Evolutionary conservation across 2,797 vertebrate genomes (phyloP).

Genomic region (Tragopan temminckii): DNA sequence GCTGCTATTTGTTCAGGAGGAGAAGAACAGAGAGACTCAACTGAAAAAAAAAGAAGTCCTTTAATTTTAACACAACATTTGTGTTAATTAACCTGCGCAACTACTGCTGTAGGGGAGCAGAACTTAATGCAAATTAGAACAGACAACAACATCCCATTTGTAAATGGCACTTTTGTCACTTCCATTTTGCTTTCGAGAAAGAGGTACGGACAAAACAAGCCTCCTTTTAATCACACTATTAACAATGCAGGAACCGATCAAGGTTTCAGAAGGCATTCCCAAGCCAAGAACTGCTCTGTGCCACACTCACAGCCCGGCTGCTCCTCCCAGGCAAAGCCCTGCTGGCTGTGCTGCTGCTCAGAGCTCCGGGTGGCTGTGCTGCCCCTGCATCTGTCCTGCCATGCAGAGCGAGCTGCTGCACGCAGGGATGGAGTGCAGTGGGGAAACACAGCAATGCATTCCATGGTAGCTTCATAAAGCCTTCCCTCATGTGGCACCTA

Average conservation of each 20-base stretch:
- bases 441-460: accelerated
- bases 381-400: accelerated
- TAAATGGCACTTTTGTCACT: slow-evolving; percentile 31
- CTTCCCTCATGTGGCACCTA: accelerated
- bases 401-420: background rate
- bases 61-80: slow-evolving; percentile 29
- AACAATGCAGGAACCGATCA: background rate
- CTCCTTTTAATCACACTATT: slow-evolving; percentile 9
- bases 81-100: slow-evolving; percentile 56
- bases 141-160: slow-evolving; percentile 36
- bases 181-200: background rate
- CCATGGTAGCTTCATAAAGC: accelerated
- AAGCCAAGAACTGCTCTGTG: accelerated
- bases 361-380: background rate
- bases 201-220: background rate
- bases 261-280: background rate
- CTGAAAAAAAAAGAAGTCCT: slow-evolving; percentile 9
- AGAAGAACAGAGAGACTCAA: background rate
- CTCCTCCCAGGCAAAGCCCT: background rate
- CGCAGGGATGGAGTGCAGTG: accelerated
- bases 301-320: accelerated
- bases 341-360: background rate
- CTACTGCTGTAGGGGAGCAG: background rate
- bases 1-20: background rate
- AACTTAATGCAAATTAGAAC: slow-evolving; percentile 40